Conservation (phyloP, 2,888 invertebrate genomes). For the Melanostoma scalare region DNA sequence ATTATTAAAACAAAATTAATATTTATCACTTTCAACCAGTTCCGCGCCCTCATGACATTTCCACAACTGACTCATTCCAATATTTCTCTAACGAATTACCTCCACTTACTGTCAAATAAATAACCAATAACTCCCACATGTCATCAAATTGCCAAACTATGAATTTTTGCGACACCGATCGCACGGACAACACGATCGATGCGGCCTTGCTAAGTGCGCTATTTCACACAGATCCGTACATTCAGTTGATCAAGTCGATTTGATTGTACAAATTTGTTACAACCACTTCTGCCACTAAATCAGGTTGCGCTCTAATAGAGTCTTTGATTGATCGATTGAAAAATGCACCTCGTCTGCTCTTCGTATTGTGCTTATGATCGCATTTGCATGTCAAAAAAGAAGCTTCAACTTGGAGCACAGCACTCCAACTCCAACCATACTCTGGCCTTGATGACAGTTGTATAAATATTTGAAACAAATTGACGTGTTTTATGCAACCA, state of each 20-base stretch:
- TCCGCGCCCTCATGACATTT: constrained; percentile 9
- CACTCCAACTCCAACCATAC: neutral
- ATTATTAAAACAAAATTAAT: constrained; percentile 9
- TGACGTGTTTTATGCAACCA: constrained; percentile 45
- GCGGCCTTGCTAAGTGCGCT: constrained; percentile 29
- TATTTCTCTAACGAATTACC: constrained; percentile 21
- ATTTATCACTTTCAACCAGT: neutral
- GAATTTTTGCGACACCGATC: constrained; percentile 18
- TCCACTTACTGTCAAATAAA: constrained; percentile 18
- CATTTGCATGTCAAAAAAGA: constrained; percentile 43
- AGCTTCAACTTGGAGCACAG: neutral
- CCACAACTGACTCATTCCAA: constrained; percentile 14
- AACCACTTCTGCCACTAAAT: constrained; percentile 30
- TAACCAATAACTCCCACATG: constrained; percentile 31
- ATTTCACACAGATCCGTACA: constrained; percentile 2
- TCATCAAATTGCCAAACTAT: constrained; percentile 27
- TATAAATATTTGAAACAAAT: constrained; percentile 3
- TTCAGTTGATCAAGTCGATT: constrained; percentile 6
- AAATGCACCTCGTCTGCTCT: constrained; percentile 20
- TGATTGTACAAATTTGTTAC: constrained; percentile 8
- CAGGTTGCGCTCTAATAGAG: constrained; percentile 51
- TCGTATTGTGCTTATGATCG: neutral
- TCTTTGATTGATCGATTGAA: constrained; percentile 48
- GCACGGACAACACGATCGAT: neutral
- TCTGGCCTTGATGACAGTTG: constrained; percentile 44